Percentiles rank a stretch among this genome's conserved stretches.
phyloP scores from a whole-genome alignment of 2,113 vertebrate genomes.

The Salvelinus fontinalis region DNA sequence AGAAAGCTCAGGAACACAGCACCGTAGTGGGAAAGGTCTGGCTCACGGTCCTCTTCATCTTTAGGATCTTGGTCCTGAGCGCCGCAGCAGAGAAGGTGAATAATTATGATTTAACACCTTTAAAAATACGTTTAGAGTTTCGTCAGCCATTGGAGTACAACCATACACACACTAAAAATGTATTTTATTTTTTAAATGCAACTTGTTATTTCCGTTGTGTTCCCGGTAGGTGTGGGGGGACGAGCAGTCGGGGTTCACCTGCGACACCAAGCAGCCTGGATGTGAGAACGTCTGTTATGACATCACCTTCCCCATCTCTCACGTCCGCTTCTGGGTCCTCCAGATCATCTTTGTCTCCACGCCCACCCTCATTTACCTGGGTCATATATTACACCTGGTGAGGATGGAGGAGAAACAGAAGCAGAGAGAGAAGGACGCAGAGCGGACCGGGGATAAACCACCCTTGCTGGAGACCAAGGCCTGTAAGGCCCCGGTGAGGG shows the following conservation, averaged over 20 bases:
- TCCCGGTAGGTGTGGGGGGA: slow-evolving; percentile 78
- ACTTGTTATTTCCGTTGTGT: no score
- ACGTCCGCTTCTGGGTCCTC: slow-evolving; percentile 87
- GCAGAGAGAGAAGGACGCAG: slow-evolving; percentile 46
- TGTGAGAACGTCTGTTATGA: slow-evolving; percentile 88
- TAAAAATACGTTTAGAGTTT: no score
- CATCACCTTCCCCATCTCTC: slow-evolving; percentile 87
- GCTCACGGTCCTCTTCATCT: slow-evolving; percentile 85
- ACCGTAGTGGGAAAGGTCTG: slow-evolving; percentile 85
- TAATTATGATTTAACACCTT: no score
- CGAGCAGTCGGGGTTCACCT: slow-evolving; percentile 83
- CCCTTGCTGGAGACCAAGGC: slow-evolving; percentile 45
- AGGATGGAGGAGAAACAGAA: slow-evolving; percentile 79
- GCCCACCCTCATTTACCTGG: slow-evolving; percentile 83
- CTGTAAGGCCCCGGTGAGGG: slow-evolving; percentile 49
- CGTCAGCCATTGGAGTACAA: no score
- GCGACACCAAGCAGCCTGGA: slow-evolving; percentile 85
- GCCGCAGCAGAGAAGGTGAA: slow-evolving; percentile 74
- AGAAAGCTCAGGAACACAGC: slow-evolving; percentile 85
- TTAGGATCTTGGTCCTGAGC: slow-evolving; percentile 84
- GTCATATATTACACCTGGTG: slow-evolving; percentile 84
- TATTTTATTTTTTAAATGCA: no score
- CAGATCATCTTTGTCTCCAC: slow-evolving; percentile 91
- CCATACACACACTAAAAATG: no score
- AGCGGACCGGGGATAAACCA: slow-evolving; percentile 39